phyloP scores from a whole-genome alignment of 2,888 invertebrate genomes.

The Pollenia labialis region DNA sequence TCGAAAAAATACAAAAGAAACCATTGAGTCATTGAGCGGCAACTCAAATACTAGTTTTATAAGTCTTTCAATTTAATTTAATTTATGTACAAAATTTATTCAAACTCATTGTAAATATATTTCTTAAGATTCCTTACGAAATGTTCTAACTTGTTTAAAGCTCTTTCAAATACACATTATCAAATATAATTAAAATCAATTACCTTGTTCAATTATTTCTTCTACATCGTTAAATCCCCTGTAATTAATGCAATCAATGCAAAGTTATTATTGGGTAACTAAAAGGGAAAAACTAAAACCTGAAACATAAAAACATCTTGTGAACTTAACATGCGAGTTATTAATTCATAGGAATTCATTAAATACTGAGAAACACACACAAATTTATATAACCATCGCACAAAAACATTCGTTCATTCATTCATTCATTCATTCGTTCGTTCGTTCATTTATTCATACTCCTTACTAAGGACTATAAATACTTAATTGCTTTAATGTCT shows the following conservation, averaged over 20 bases:
- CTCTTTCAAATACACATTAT: background rate
- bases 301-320: conserved; percentile 19
- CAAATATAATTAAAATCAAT: conserved; percentile 55
- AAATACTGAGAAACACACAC: background rate
- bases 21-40: too few species aligned
- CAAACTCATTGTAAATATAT: background rate
- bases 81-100: too few species aligned
- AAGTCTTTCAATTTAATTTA: too few species aligned
- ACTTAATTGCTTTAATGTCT: conserved; percentile 59
- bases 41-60: too few species aligned
- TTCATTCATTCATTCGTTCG: too few species aligned
- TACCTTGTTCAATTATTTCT: conserved; percentile 19
- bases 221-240: conserved; percentile 34
- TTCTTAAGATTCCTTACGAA: background rate
- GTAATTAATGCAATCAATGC: conserved; percentile 60
- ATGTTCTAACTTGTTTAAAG: background rate
- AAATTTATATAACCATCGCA: background rate
- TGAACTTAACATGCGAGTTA: background rate
- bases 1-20: background rate
- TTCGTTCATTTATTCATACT: conserved; percentile 22
- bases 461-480: conserved; percentile 49
- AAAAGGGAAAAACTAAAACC: background rate
- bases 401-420: background rate
- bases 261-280: conserved; percentile 32
- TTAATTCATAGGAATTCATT: conserved; percentile 52